These are phyloP conservation scores for Mirza zaza DNA, from an alignment of 2,113 vertebrate genomes.

Conservation along the genomic window DNA sequence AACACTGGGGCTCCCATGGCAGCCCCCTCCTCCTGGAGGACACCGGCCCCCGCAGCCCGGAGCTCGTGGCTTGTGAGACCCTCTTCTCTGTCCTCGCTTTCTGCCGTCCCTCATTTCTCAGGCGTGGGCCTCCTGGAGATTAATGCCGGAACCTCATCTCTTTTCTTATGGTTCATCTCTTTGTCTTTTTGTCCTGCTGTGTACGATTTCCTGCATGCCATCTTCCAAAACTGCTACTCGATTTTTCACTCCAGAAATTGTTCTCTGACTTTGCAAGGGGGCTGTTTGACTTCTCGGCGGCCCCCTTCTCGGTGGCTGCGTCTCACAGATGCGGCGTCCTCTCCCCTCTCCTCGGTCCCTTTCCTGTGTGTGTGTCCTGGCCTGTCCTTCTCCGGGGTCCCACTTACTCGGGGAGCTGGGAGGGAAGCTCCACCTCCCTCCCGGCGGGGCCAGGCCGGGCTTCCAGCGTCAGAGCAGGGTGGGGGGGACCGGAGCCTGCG, in stretches of 20 bases:
- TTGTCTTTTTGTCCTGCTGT: background rate
- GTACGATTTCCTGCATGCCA: background rate
- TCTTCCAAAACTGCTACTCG: background rate
- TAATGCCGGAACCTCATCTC: background rate
- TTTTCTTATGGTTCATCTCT: background rate
- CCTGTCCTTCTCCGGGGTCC: background rate
- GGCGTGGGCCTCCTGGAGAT: background rate
- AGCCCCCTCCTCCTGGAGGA: background rate
- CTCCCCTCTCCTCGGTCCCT: background rate
- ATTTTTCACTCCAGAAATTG: background rate
- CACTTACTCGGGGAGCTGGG: rapidly evolving
- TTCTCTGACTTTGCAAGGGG: background rate
- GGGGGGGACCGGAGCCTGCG: too few relatives aligned
- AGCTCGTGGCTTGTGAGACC: too few relatives aligned
- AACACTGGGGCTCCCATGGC: background rate
- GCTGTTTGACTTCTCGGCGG: background rate
- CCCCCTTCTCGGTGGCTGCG: rapidly evolving
- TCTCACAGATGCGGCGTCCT: background rate
- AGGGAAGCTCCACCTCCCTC: background rate
- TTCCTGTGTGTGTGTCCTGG: background rate
- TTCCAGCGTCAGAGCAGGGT: background rate
- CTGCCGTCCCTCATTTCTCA: background rate
- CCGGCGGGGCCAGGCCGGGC: background rate
- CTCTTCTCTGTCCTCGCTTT: background rate
- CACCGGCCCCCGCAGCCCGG: too few relatives aligned